phyloP scores from a whole-genome alignment of 2,888 invertebrate genomes.

The Agriopis aurantiaria region DNA sequence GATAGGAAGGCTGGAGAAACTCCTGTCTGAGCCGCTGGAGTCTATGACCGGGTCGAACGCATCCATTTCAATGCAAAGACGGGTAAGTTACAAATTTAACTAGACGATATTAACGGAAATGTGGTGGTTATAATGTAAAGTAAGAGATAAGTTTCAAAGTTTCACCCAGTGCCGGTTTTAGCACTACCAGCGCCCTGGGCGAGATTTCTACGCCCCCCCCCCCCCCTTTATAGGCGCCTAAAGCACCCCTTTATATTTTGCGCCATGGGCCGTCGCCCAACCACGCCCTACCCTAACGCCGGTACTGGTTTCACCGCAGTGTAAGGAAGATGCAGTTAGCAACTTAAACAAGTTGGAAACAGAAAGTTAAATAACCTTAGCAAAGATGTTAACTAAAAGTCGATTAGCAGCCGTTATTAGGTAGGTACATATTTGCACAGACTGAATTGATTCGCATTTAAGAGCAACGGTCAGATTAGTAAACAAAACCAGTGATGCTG shows the following conservation, averaged over 20 bases:
- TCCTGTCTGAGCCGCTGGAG: constrained; percentile 88
- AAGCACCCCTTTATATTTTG: too few relatives aligned
- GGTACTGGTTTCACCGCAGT: too few relatives aligned
- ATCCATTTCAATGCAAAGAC: constrained; percentile 75
- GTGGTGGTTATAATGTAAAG: background rate
- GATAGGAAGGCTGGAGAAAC: constrained; percentile 90
- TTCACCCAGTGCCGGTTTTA: too few relatives aligned
- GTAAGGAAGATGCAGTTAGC: background rate
- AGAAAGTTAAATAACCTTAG: background rate
- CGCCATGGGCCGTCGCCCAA: too few relatives aligned
- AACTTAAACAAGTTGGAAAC: too few relatives aligned
- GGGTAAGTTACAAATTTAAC: constrained; percentile 52
- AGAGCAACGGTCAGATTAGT: background rate
- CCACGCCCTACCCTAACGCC: too few relatives aligned
- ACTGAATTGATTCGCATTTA: background rate
- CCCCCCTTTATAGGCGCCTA: too few relatives aligned
- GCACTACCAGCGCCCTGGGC: too few relatives aligned
- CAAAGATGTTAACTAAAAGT: background rate
- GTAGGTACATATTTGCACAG: constrained; percentile 4
- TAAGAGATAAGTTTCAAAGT: too few relatives aligned
- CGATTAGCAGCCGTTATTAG: constrained; percentile 3
- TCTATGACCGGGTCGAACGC: constrained; percentile 77
- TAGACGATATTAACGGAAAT: background rate
- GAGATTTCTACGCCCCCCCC: too few relatives aligned
- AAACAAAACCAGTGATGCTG: background rate